Evolutionary conservation across 2,888 invertebrate genomes (phyloP).

Genomic region (Apamea sordens): DNA sequence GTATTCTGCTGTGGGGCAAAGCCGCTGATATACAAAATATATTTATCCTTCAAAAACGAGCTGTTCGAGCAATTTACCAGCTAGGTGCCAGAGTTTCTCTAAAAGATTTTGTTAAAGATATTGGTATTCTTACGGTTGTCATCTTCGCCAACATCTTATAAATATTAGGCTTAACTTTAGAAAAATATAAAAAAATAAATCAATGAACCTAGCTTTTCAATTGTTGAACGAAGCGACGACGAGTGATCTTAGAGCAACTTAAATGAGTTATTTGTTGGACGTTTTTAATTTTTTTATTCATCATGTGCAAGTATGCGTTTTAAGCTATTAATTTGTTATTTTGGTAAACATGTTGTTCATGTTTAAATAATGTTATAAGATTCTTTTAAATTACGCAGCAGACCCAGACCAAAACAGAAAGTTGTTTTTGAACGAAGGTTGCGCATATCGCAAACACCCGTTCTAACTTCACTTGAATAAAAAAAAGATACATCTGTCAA

Average conservation of each 20-base stretch:
- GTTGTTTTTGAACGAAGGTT: conserved; percentile 68
- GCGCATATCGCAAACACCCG: conserved; percentile 66
- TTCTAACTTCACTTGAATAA: conserved; percentile 72
- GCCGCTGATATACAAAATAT: no score
- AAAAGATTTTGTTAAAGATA: no score
- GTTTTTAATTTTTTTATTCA: not conserved
- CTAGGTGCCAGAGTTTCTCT: no score
- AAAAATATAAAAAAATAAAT: not conserved
- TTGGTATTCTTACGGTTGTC: no score
- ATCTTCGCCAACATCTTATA: no score
- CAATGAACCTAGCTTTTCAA: not conserved
- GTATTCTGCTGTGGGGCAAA: no score
- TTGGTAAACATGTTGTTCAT: not conserved
- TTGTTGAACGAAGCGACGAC: conserved; percentile 28
- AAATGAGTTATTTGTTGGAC: not conserved
- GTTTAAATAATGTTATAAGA: not conserved
- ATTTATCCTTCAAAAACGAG: no score
- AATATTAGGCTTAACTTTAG: no score
- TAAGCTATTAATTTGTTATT: no score
- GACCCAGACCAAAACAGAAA: not conserved
- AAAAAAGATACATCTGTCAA: conserved; percentile 82
- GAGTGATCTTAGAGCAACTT: accelerated
- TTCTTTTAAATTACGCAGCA: not conserved
- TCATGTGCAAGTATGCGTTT: not conserved
- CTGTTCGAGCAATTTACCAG: no score